These are phyloP conservation scores for Trachops cirrhosus DNA, from an alignment of 2,797 vertebrate species.

Conservation along the genomic window DNA sequence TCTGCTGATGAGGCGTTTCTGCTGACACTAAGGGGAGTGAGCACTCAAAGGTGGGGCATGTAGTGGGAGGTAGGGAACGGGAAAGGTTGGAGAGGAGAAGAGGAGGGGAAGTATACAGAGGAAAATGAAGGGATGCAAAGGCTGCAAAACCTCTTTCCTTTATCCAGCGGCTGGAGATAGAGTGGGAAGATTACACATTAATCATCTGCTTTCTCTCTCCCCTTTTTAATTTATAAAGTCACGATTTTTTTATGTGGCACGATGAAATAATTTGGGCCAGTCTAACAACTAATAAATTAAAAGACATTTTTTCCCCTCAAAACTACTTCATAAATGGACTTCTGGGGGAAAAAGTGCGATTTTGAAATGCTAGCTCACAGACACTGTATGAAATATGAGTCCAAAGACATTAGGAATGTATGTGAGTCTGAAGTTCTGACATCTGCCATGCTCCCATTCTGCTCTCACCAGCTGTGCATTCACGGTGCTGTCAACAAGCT, in stretches of 20 bases:
- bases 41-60: no score
- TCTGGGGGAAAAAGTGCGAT: neutral
- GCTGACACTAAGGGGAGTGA: neutral
- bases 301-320: neutral
- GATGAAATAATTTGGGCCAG: neutral
- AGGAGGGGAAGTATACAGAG: neutral
- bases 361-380: neutral
- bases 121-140: neutral
- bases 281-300: neutral
- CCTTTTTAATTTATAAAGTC: neutral
- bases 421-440: neutral
- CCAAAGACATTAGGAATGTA: neutral
- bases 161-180: neutral
- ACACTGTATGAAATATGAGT: neutral
- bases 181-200: neutral
- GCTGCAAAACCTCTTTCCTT: neutral
- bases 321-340: neutral
- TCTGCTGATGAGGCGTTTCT: neutral
- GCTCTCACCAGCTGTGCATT: neutral
- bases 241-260: neutral
- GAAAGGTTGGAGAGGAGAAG: accelerated
- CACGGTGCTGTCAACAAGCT: neutral
- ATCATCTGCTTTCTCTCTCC: neutral
- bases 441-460: neutral
- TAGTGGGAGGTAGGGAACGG: no score